Percentiles rank a stretch among this genome's conserved stretches.
Evolutionary conservation across 2,797 vertebrate genomes (phyloP).

Genomic region (Trachurus trachurus): DNA sequence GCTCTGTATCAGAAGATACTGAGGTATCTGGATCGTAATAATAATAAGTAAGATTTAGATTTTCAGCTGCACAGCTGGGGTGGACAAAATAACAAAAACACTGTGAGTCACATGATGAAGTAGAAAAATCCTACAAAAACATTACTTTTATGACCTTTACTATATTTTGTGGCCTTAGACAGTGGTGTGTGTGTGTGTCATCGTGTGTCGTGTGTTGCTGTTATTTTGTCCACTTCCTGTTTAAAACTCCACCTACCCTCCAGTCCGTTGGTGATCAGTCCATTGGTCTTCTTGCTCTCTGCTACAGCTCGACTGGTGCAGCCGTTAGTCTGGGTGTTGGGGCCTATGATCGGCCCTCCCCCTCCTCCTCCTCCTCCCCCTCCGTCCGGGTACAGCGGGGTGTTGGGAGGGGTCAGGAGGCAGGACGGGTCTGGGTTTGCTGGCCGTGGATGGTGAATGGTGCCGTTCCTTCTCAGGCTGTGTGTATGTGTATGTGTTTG

Average conservation of each 20-base stretch:
- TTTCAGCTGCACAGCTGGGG: background rate
- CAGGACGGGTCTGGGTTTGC: slow-evolving; percentile 87
- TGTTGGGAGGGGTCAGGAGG: slow-evolving; percentile 92
- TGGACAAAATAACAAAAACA: slow-evolving; percentile 39
- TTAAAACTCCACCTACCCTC: slow-evolving; percentile 86
- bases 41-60: background rate
- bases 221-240: slow-evolving; percentile 37
- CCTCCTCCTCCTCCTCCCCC: slow-evolving; percentile 48
- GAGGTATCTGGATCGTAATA: background rate
- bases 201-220: slow-evolving; percentile 7
- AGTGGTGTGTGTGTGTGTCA: background rate
- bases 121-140: background rate
- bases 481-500: slow-evolving; percentile 70
- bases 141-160: background rate
- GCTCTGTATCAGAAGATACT: background rate
- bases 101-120: background rate
- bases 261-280: slow-evolving; percentile 79
- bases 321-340: slow-evolving; percentile 73
- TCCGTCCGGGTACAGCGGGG: slow-evolving; percentile 88
- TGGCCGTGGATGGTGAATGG: slow-evolving; percentile 65
- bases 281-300: slow-evolving; percentile 83
- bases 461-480: slow-evolving; percentile 79
- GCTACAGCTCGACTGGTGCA: slow-evolving; percentile 67
- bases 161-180: background rate
- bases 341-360: slow-evolving; percentile 31